phyloP scores from a whole-genome alignment of 1,140 invertebrate genomes.

The Lithobius niger region DNA sequence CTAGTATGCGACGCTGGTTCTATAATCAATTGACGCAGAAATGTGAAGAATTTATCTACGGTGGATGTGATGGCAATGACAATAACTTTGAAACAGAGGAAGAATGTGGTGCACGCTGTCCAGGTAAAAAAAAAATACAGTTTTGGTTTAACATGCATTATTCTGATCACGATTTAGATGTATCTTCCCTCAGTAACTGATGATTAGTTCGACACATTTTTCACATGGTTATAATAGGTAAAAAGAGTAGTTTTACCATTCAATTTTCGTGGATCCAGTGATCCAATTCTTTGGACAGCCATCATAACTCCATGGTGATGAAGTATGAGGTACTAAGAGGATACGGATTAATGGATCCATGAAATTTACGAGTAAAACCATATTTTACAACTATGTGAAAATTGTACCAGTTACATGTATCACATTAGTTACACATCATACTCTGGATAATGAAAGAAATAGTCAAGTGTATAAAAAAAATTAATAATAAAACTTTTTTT shows the following conservation, averaged over 20 bases:
- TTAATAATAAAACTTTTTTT: neutral
- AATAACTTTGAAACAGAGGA: slow-evolving; percentile 46
- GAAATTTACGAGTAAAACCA: no score
- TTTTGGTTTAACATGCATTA: neutral
- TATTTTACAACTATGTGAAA: no score
- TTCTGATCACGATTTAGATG: neutral
- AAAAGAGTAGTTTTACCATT: neutral
- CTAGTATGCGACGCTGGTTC: slow-evolving; percentile 41
- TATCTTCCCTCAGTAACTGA: neutral
- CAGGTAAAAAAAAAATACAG: slow-evolving; percentile 26
- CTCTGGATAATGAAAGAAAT: neutral
- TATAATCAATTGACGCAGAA: slow-evolving; percentile 39
- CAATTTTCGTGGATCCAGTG: neutral
- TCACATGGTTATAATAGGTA: neutral
- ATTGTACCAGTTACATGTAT: no score
- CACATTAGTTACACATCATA: neutral
- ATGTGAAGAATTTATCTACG: slow-evolving; percentile 47
- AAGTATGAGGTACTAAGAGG: neutral
- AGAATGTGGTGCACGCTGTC: slow-evolving; percentile 38
- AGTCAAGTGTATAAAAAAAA: slow-evolving; percentile 7
- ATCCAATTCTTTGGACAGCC: neutral
- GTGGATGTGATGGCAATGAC: slow-evolving; percentile 50
- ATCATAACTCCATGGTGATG: neutral
- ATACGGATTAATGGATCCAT: neutral
- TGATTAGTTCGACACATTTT: neutral